These are phyloP conservation scores for Heterodera carotae DNA, from an alignment of 1,140 invertebrate species.

Conservation along the genomic window DNA sequence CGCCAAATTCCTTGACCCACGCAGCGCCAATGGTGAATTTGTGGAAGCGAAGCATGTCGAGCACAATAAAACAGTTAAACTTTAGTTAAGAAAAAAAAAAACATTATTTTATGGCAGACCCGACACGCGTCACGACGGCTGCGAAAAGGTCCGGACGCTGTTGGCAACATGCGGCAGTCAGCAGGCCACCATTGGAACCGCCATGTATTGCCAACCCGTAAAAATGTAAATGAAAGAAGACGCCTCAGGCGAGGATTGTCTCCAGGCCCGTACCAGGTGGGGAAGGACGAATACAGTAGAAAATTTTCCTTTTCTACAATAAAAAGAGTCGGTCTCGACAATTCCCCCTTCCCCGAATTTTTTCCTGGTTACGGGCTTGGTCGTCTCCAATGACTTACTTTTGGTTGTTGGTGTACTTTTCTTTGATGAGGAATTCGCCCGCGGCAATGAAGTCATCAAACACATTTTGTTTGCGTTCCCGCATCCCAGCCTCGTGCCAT, in stretches of 20 bases:
- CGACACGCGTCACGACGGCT: slow-evolving; percentile 84
- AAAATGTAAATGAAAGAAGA: no score
- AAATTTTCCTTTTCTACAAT: no score
- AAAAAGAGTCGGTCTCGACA: no score
- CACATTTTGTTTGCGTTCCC: slow-evolving; percentile 92
- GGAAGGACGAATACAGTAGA: slow-evolving; percentile 26
- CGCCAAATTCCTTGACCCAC: slow-evolving; percentile 94
- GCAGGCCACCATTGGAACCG: slow-evolving; percentile 90
- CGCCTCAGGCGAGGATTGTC: no score
- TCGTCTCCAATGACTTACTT: slow-evolving; percentile 68
- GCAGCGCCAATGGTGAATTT: slow-evolving; percentile 97
- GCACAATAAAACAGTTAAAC: slow-evolving; percentile 77
- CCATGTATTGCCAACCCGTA: slow-evolving; percentile 80
- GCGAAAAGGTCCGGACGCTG: slow-evolving; percentile 92
- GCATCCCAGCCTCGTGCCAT: slow-evolving; percentile 90
- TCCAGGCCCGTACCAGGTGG: no score
- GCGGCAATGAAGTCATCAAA: slow-evolving; percentile 95
- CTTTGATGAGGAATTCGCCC: slow-evolving; percentile 82
- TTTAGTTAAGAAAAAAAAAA: slow-evolving; percentile 16
- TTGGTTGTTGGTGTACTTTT: slow-evolving; percentile 78
- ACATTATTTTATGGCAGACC: slow-evolving; percentile 71
- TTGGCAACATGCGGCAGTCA: slow-evolving; percentile 85
- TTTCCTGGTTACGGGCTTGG: no score
- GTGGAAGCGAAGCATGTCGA: slow-evolving; percentile 95
- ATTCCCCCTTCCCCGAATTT: no score